phyloP scores from a whole-genome alignment of 2,888 invertebrate species.

The Drosophila nr. perissopoda region DNA sequence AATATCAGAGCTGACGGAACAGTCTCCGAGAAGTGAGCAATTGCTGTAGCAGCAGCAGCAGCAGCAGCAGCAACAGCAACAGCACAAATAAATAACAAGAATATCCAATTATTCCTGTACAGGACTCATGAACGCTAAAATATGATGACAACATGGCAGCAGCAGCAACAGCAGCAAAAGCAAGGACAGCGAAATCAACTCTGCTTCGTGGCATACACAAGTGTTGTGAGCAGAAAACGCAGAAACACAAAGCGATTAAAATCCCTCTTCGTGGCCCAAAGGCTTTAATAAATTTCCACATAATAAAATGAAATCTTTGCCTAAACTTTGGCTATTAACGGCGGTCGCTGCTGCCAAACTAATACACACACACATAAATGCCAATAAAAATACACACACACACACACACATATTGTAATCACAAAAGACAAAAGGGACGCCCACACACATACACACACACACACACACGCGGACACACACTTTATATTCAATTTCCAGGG shows the following conservation, averaged over 20 bases:
- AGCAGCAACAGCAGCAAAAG: not conserved
- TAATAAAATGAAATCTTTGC: slow-evolving; percentile 79
- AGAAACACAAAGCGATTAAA: slow-evolving; percentile 65
- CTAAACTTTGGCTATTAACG: slow-evolving; percentile 73
- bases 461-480: slow-evolving; percentile 32
- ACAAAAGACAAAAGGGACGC: slow-evolving; percentile 39
- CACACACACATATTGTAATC: slow-evolving; percentile 34
- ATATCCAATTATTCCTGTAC: slow-evolving; percentile 73
- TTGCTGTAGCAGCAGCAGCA: slow-evolving; percentile 28
- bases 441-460: slow-evolving; percentile 11
- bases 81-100: slow-evolving; percentile 71
- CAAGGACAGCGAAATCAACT: slow-evolving; percentile 7
- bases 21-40: slow-evolving; percentile 26
- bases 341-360: slow-evolving; percentile 48
- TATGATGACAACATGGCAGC: slow-evolving; percentile 40
- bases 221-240: slow-evolving; percentile 12
- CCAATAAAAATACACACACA: slow-evolving; percentile 17
- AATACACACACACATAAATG: slow-evolving; percentile 9
- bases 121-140: slow-evolving; percentile 42
- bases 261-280: slow-evolving; percentile 59
- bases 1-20: slow-evolving; percentile 43
- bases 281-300: slow-evolving; percentile 78
- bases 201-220: slow-evolving; percentile 4
- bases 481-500: slow-evolving; percentile 77
- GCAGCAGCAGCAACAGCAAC: slow-evolving; percentile 29